Evolutionary conservation across 1,140 invertebrate genomes (phyloP).

Genomic region (Drosophila willistoni): DNA sequence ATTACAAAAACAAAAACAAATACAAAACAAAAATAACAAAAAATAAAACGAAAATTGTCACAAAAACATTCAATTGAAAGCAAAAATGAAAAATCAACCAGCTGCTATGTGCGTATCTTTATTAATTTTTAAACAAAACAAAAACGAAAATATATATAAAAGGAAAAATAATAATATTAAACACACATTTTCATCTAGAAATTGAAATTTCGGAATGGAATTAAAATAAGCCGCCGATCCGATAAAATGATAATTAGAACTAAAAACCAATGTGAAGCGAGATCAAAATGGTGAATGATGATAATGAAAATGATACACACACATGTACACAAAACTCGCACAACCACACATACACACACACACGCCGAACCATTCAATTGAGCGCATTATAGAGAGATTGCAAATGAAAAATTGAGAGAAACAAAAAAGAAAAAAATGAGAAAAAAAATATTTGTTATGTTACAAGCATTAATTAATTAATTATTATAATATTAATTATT

Average conservation of each 20-base stretch:
- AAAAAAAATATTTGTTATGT: slow-evolving; percentile 78
- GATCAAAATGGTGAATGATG: slow-evolving; percentile 19
- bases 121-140: slow-evolving; percentile 56
- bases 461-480: slow-evolving; percentile 81
- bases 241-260: slow-evolving; percentile 45
- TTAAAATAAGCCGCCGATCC: slow-evolving; percentile 21
- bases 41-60: background rate
- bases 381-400: slow-evolving; percentile 56
- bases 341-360: background rate
- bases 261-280: slow-evolving; percentile 35
- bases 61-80: slow-evolving; percentile 18
- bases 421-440: slow-evolving; percentile 33
- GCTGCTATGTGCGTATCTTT: slow-evolving; percentile 51
- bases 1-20: background rate
- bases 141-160: slow-evolving; percentile 18
- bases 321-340: background rate
- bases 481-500: slow-evolving; percentile 82
- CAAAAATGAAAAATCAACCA: background rate
- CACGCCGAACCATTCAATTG: slow-evolving; percentile 43
- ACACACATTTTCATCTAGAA: slow-evolving; percentile 69
- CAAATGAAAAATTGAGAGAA: slow-evolving; percentile 41
- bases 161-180: slow-evolving; percentile 40
- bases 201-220: slow-evolving; percentile 45
- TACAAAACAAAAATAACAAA: background rate
- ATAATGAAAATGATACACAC: background rate